Percentiles rank a stretch among this genome's conserved stretches.
These are phyloP conservation scores for Taurulus bubalis DNA, from an alignment of 2,113 vertebrate genomes.

Conservation along the genomic window DNA sequence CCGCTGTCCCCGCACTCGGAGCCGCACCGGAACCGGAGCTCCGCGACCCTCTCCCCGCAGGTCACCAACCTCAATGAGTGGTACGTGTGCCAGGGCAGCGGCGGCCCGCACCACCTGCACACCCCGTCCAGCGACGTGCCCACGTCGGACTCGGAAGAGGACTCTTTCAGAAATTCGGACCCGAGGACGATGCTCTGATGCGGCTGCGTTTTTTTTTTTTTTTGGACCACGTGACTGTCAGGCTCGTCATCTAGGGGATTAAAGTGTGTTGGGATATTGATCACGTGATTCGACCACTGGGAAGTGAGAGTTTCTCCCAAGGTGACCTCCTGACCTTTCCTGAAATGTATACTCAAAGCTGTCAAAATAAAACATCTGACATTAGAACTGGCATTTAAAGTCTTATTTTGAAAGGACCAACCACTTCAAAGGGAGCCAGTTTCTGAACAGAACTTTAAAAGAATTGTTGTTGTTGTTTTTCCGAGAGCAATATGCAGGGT, in stretches of 20 bases:
- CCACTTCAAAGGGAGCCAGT: not conserved
- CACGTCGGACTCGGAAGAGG: slow-evolving; percentile 92
- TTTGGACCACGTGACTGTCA: slow-evolving; percentile 52
- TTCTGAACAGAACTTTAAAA: not conserved
- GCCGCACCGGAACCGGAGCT: slow-evolving; percentile 82
- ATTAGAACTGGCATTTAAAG: slow-evolving; percentile 12
- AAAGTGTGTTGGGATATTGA: slow-evolving; percentile 51
- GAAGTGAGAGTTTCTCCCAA: slow-evolving; percentile 36
- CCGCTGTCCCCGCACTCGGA: slow-evolving; percentile 87
- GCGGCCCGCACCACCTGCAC: slow-evolving; percentile 88
- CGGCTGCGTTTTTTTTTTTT: not conserved
- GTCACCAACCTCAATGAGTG: slow-evolving; percentile 98
- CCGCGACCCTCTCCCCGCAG: slow-evolving; percentile 90
- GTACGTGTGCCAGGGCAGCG: slow-evolving; percentile 96
- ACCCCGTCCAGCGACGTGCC: slow-evolving; percentile 91
- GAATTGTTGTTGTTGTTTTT: not conserved
- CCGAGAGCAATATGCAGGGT: slow-evolving; percentile 39
- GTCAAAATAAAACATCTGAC: slow-evolving; percentile 30
- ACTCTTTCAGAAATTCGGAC: slow-evolving; percentile 89
- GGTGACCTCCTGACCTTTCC: slow-evolving; percentile 53
- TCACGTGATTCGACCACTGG: slow-evolving; percentile 25
- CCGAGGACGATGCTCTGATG: slow-evolving; percentile 92
- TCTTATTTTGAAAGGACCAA: slow-evolving; percentile 19
- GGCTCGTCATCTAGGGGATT: slow-evolving; percentile 20
- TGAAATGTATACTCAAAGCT: slow-evolving; percentile 23